Evolutionary conservation across 2,888 invertebrate genomes (phyloP), one percentile per base, ranked within the genome.

Genomic region (Asteroscopus sphinx): DNA sequence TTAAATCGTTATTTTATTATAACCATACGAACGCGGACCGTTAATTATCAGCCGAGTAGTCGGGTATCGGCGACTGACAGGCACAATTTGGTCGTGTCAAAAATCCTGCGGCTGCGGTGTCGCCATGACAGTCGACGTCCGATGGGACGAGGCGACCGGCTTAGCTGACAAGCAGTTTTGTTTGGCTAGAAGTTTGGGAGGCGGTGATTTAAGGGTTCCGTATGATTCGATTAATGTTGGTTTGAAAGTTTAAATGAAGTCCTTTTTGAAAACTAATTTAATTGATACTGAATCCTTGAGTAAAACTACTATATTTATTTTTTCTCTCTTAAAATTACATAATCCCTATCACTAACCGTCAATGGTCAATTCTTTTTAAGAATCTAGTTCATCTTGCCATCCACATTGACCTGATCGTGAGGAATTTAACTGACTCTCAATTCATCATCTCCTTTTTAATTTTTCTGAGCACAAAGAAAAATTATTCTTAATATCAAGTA

Each of bases 11-110:
- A 60, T 37, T 80, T 75, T 75, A 74, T 81, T 79, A 73, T 61
- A 80, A 74, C 70, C 65, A 75, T 68, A 58, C 71, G 77, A 79
- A 79, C 70, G 65, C 71, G 60, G 75, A 74, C 37, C 77, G 81
- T 65, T 85, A 83, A 87, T 86, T 87, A 84, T 85, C 83, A 79
- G 77, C 73, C 76, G 73, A 68, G 66, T 73, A 75, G 63, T 64
- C 65, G 66, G 68, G 57, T 76, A 67, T 75, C 64, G 68, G 55
- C 57, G 73, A 80, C 76, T 84, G 89, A 87, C 88, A 83, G 84
- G 74, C 80, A 86, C 85, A 87, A 88, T 88, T 89, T 85, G 81
- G 82, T 65, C 68, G 74, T 76, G 83, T 87, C 86, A 84, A 78
- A 81, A 82, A 68, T 77, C 68, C 54, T 40, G 77, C 66, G 78